Percentiles rank a stretch among this genome's conserved stretches.
phyloP scores from a whole-genome alignment of 1,140 invertebrate genomes.

The Microplitis mediator region DNA sequence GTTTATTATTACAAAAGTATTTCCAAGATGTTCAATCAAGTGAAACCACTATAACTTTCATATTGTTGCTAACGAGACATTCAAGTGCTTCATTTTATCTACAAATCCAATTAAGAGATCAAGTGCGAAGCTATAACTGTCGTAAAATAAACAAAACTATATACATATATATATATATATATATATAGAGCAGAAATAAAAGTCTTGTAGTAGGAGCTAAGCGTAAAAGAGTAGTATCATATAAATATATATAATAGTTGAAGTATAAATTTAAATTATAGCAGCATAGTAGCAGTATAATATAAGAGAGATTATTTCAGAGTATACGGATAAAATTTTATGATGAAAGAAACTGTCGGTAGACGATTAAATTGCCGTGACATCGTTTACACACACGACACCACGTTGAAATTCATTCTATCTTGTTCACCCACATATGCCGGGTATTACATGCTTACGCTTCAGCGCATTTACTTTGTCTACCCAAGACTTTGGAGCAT shows the following conservation, averaged over 20 bases:
- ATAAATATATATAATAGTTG: background rate
- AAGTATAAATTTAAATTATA: background rate
- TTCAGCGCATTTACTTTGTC: no score
- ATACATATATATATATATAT: background rate
- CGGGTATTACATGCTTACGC: no score
- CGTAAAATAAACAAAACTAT: background rate
- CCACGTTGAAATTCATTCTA: no score
- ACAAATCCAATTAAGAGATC: conserved; percentile 21
- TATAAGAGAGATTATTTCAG: no score
- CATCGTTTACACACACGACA: no score
- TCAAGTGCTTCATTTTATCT: conserved; percentile 25
- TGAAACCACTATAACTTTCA: conserved; percentile 3
- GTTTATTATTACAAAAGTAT: background rate
- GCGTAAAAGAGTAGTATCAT: no score
- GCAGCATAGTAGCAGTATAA: background rate
- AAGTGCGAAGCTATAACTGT: background rate
- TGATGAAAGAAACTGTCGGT: no score
- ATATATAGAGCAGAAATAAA: background rate
- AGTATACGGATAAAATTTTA: no score
- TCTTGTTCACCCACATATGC: no score
- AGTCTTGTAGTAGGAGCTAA: background rate
- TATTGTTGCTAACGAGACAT: conserved; percentile 22
- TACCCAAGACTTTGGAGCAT: no score
- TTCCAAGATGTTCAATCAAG: background rate
- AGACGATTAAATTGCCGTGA: no score